Evolutionary conservation across 2,888 invertebrate species (phyloP).

Genomic region (Tenthredo mesomela): DNA sequence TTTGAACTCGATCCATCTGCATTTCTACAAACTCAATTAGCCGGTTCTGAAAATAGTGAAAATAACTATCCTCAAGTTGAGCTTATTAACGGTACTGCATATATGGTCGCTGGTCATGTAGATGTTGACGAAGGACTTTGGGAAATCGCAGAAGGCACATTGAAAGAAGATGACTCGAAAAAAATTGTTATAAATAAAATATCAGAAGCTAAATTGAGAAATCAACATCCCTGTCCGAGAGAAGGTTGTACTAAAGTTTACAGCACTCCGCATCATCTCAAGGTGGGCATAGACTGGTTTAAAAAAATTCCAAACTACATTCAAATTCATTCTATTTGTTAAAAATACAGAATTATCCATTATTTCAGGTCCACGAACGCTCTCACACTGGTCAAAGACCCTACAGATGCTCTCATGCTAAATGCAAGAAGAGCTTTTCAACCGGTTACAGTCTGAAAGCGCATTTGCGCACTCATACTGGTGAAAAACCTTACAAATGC

Average conservation of each 20-base stretch:
- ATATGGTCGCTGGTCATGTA: slow-evolving; percentile 69
- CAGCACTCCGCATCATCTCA: slow-evolving; percentile 79
- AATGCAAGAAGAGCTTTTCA: slow-evolving; percentile 79
- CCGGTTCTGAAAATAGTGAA: slow-evolving; percentile 62
- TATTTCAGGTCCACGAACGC: slow-evolving; percentile 79
- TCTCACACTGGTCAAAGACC: slow-evolving; percentile 79
- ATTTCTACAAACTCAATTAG: slow-evolving; percentile 63
- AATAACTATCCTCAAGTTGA: slow-evolving; percentile 69
- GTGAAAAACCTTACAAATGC: slow-evolving; percentile 82
- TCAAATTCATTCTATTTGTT: not conserved
- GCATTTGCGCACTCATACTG: slow-evolving; percentile 81
- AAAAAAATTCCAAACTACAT: not conserved
- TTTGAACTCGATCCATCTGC: slow-evolving; percentile 68
- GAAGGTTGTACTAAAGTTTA: slow-evolving; percentile 79
- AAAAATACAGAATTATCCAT: not conserved
- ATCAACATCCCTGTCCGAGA: slow-evolving; percentile 76
- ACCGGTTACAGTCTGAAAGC: slow-evolving; percentile 81
- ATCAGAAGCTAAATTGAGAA: slow-evolving; percentile 64
- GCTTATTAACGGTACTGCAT: slow-evolving; percentile 70
- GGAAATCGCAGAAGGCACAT: slow-evolving; percentile 68
- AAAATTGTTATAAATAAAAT: slow-evolving; percentile 70
- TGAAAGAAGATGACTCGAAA: slow-evolving; percentile 67
- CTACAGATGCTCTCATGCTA: slow-evolving; percentile 77
- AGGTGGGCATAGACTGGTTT: slow-evolving; percentile 70
- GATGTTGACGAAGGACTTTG: slow-evolving; percentile 68